These are phyloP conservation scores for Sicus ferrugineus DNA, from an alignment of 2,888 invertebrate species.

Conservation along the genomic window DNA sequence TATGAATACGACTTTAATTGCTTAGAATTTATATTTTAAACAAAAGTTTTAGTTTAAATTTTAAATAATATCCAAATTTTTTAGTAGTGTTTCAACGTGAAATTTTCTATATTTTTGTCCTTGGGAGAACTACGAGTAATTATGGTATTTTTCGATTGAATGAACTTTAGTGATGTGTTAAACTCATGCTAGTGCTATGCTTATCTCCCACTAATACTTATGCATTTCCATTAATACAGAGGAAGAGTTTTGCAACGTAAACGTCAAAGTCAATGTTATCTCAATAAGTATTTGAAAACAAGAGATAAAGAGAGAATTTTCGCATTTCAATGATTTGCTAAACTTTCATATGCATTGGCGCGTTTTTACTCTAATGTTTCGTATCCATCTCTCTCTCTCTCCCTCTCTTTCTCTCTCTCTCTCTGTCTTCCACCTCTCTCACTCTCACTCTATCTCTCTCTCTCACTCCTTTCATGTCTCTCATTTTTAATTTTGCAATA, in stretches of 20 bases:
- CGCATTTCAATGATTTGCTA: neutral
- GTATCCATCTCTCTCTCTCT: neutral
- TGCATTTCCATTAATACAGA: neutral
- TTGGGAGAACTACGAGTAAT: too few species aligned
- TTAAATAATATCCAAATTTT: too few species aligned
- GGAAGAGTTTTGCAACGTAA: neutral
- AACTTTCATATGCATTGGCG: neutral
- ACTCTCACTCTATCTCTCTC: neutral
- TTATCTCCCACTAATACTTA: too few species aligned
- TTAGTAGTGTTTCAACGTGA: too few species aligned
- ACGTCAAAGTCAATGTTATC: constrained; percentile 33
- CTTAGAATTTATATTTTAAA: too few species aligned
- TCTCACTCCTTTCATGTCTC: neutral
- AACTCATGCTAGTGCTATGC: too few species aligned
- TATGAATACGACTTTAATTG: too few species aligned
- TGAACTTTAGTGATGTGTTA: too few species aligned
- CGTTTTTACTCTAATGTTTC: neutral
- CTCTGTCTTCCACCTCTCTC: too few species aligned
- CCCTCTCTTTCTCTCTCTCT: neutral
- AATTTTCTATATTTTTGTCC: too few species aligned
- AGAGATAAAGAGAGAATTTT: neutral
- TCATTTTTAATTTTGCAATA: neutral
- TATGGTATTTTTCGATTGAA: too few species aligned
- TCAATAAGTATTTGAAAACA: neutral
- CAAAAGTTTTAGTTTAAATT: too few species aligned